Evolutionary conservation across 2,113 vertebrate genomes (phyloP), one percentile per base, ranked within the genome.

Genomic region (Clarias batrachus): DNA sequence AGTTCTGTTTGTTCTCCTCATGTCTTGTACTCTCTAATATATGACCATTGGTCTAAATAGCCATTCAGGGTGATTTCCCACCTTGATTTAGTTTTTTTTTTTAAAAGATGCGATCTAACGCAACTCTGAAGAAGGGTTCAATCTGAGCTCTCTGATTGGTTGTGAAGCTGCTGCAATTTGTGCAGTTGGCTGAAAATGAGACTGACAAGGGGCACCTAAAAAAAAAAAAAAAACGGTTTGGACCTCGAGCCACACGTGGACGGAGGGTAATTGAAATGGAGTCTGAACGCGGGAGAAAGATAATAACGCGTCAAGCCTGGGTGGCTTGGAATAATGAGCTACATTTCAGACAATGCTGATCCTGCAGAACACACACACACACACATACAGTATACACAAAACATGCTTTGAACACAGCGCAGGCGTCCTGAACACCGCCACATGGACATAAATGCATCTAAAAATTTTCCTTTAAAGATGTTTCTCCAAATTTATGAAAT

Each of bases 231-330:
- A 52, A 21, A 1, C 3, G 66, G 62, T 85, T 83, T 83, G 68
- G 54, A 6, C 65, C 68, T 79, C 17, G 71, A 91, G 91, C 93
- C 90, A 91, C 89, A 93, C 93, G 92, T 93, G 92, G 93, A 92
- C 94, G 93, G 93, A 95, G 91, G 91, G 92, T 95, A 95, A 95
- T 95, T 95, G 95, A 95, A 95, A 95, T 94, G 92, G 94, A 95
- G 94, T 94, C 93, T 92, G 94, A 93, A 92, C 92, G 93, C 91
- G 91, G 87, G 89, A 94, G 91, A 93, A 94, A 95, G 94, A 95
- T 95, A 95, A 95, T 95, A 95, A 94, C 90, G 91, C 94, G 94
- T 95, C 95, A 94, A 90, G 94, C 92, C 92, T 89, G 91, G 93
- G 86, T 70, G 92, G 91, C 90, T 93, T 89, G 85, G 92, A 90